Evolutionary conservation across 2,113 vertebrate genomes (phyloP).

Genomic region (Chaetura pelagica): DNA sequence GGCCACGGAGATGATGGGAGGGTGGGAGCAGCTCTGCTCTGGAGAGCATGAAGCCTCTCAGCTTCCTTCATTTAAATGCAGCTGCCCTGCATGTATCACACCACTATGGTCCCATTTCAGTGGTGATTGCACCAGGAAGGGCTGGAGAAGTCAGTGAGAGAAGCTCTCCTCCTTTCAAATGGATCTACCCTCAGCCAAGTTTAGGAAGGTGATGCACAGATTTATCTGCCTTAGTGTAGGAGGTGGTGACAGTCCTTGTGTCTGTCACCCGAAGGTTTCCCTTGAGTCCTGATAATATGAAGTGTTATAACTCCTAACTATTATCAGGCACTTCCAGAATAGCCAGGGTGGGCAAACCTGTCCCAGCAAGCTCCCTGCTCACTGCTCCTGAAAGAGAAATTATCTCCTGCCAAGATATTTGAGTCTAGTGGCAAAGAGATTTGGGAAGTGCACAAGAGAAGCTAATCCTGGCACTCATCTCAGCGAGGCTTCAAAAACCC

Average conservation of each 20-base stretch:
- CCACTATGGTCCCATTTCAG: background rate
- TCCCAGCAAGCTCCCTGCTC: background rate
- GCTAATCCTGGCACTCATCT: background rate
- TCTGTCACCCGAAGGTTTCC: background rate
- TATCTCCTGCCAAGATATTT: background rate
- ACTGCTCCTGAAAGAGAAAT: background rate
- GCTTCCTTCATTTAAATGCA: background rate
- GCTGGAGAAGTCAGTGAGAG: background rate
- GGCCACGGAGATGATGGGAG: no score
- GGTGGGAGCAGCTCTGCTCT: background rate
- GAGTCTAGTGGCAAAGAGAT: background rate
- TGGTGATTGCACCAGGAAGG: background rate
- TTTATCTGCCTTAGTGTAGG: background rate
- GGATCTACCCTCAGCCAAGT: background rate
- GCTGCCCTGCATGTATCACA: background rate
- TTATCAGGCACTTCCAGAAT: constrained; percentile 20
- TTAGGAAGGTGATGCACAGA: background rate
- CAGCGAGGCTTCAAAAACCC: background rate
- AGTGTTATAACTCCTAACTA: background rate
- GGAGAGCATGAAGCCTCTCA: background rate
- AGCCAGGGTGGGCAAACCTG: background rate
- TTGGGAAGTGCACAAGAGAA: background rate
- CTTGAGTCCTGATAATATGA: background rate
- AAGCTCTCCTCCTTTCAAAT: background rate
- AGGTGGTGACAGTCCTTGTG: background rate